Conservation (phyloP, 2,113 vertebrate genomes). For the Bungarus multicinctus region DNA sequence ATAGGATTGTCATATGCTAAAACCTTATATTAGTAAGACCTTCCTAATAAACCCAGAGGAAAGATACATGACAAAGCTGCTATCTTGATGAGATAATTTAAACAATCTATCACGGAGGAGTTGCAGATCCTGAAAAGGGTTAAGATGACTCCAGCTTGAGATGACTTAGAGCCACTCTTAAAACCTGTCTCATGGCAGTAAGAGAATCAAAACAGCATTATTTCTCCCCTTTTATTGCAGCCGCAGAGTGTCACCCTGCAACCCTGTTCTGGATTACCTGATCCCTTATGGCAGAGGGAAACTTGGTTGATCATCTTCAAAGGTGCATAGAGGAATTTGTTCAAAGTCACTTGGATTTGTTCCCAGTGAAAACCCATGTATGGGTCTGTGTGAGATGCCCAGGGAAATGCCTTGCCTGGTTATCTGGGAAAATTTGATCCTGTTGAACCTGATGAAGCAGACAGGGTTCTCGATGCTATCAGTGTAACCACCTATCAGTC, state of each 20-base stretch:
- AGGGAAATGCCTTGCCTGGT: not conserved
- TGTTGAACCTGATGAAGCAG: not conserved
- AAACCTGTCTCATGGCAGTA: not conserved
- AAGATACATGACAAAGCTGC: not conserved
- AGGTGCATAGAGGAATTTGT: not conserved
- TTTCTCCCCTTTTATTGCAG: not conserved
- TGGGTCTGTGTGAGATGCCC: not conserved
- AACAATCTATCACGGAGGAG: not conserved
- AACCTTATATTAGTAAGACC: fast-evolving
- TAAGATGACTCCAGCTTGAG: not conserved
- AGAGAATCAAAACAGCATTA: not conserved
- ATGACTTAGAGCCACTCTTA: not conserved
- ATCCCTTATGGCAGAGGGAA: not conserved
- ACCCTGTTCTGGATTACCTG: not conserved
- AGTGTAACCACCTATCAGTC: not conserved
- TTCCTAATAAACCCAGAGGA: fast-evolving
- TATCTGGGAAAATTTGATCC: not conserved
- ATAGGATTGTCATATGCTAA: not conserved
- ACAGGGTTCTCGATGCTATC: not conserved
- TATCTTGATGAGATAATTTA: not conserved
- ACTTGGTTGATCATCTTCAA: not conserved
- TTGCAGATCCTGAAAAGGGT: not conserved
- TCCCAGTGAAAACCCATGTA: not conserved
- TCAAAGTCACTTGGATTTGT: not conserved
- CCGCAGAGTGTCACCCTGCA: not conserved